Evolutionary conservation across 2,888 invertebrate genomes (phyloP).

Genomic region (Pyrgus malvae): DNA sequence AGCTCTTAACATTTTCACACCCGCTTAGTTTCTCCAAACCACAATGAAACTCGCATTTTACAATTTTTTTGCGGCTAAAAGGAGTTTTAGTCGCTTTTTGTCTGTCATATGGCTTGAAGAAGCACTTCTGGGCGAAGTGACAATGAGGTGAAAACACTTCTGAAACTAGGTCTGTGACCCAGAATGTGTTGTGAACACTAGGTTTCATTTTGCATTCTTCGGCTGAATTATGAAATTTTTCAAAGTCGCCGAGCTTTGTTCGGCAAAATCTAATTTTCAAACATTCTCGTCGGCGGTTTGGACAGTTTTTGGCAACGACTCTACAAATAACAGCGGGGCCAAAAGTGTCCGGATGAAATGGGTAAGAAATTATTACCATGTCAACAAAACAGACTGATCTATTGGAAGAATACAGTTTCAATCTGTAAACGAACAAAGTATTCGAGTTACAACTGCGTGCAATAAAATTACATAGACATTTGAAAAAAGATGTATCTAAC

Average conservation of each 20-base stretch:
- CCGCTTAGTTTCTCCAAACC: not conserved
- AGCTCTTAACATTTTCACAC: not conserved
- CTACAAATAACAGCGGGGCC: not conserved
- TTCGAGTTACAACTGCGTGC: too few relatives aligned
- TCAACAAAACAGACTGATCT: too few relatives aligned
- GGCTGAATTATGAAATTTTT: slow-evolving; percentile 25
- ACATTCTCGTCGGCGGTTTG: not conserved
- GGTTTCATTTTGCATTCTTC: slow-evolving; percentile 24
- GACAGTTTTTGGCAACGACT: not conserved
- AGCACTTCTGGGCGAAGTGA: slow-evolving; percentile 22
- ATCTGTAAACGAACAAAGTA: too few relatives aligned
- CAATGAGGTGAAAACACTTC: slow-evolving; percentile 26
- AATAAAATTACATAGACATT: too few relatives aligned
- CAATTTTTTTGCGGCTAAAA: slow-evolving; percentile 14
- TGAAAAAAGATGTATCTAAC: too few relatives aligned
- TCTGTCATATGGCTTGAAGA: slow-evolving; percentile 25
- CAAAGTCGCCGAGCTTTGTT: slow-evolving; percentile 15
- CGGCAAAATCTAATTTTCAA: slow-evolving; percentile 12
- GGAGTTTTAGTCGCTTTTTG: slow-evolving; percentile 24
- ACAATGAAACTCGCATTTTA: slow-evolving; percentile 1
- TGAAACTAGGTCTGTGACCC: slow-evolving; percentile 25
- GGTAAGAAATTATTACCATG: too few relatives aligned
- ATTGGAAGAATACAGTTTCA: too few relatives aligned
- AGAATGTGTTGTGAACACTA: slow-evolving; percentile 21
- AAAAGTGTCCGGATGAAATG: too few relatives aligned